A percentile compares a stretch with the other conserved stretches of the same genome.
Conservation (phyloP, 2,113 vertebrate genomes). For the Nycticebus coucang region DNA sequence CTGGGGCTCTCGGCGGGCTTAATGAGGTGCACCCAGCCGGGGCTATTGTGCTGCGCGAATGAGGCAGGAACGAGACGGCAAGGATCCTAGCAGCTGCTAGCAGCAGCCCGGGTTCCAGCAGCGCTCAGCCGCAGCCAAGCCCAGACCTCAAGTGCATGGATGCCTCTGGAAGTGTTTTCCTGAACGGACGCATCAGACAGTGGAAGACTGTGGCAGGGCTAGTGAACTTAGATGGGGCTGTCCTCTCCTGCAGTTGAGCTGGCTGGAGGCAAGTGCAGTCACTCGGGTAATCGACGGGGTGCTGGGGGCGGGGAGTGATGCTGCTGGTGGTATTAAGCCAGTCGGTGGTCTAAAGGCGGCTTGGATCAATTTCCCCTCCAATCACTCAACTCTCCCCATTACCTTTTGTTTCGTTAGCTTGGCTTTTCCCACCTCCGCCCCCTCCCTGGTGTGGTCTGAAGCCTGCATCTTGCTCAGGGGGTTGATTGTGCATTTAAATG, state of each 20-base stretch:
- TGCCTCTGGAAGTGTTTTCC: conserved; percentile 59
- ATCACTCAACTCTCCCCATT: conserved; percentile 28
- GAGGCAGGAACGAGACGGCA: conserved; percentile 39
- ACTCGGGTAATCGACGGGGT: conserved; percentile 48
- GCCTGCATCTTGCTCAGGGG: conserved; percentile 35
- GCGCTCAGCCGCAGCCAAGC: conserved; percentile 37
- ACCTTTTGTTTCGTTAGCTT: conserved; percentile 41
- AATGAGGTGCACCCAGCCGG: conserved; percentile 75
- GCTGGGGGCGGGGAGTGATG: not conserved
- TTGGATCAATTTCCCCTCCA: conserved; percentile 65
- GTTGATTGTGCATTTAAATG: conserved; percentile 67
- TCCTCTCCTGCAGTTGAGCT: conserved; percentile 38
- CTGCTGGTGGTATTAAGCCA: conserved; percentile 24
- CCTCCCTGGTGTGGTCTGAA: conserved; percentile 31
- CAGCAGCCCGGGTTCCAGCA: not conserved
- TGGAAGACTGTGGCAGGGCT: conserved; percentile 58
- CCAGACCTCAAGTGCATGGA: conserved; percentile 55
- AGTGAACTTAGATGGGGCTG: conserved; percentile 69
- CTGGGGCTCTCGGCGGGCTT: conserved; percentile 67
- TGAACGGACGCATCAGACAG: conserved; percentile 54
- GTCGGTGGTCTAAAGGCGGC: not conserved
- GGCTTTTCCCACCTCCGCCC: conserved; percentile 32
- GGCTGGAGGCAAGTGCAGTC: conserved; percentile 57
- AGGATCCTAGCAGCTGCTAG: conserved; percentile 60
- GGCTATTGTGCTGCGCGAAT: conserved; percentile 70